phyloP scores from a whole-genome alignment of 2,113 vertebrate species.

The Fulica atra region DNA sequence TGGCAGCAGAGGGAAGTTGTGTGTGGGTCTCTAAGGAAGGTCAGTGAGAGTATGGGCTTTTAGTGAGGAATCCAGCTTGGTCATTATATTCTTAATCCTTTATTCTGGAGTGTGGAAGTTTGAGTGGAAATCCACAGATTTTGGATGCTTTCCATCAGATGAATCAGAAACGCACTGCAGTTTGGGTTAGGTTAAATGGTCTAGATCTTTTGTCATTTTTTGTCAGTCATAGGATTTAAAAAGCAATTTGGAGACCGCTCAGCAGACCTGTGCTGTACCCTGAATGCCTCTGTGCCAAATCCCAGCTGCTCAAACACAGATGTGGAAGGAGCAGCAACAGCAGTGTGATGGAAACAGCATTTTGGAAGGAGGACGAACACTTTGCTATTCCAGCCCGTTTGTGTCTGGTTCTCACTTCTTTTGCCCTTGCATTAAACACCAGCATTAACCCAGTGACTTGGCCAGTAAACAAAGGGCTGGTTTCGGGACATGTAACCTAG shows the following conservation, averaged over 20 bases:
- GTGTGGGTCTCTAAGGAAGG: background rate
- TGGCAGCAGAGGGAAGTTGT: background rate
- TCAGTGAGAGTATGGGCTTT: background rate
- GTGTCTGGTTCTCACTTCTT: background rate
- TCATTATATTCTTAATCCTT: background rate
- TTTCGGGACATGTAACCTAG: background rate
- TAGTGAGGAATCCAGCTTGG: background rate
- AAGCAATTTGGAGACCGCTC: background rate
- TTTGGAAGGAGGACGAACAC: background rate
- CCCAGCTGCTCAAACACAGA: background rate
- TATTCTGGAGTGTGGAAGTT: background rate
- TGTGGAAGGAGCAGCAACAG: background rate
- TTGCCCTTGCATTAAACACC: background rate
- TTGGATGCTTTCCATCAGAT: background rate
- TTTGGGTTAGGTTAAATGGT: background rate
- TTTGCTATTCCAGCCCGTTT: accelerated
- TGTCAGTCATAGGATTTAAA: background rate
- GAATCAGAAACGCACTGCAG: background rate
- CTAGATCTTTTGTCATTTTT: background rate
- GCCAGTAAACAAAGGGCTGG: background rate
- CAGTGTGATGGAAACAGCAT: background rate
- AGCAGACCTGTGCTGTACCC: background rate
- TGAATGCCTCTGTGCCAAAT: background rate
- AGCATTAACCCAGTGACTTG: background rate
- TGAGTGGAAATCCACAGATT: background rate